These are phyloP conservation scores for Harmothoe impar DNA, from an alignment of 2,888 invertebrate genomes.

Conservation along the genomic window DNA sequence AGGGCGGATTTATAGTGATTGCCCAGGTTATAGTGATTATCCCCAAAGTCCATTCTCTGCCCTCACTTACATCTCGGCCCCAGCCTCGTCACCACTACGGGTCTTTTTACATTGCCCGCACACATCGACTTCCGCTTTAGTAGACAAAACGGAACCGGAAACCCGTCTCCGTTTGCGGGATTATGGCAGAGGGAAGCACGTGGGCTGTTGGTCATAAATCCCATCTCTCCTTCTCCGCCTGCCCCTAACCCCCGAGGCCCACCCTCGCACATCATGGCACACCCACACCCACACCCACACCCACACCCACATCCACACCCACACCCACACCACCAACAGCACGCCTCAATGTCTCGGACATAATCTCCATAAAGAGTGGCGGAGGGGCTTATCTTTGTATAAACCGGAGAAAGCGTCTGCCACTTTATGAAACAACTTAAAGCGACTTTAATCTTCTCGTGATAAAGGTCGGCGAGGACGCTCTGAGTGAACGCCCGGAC, in stretches of 20 bases:
- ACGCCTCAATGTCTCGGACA: too few species aligned
- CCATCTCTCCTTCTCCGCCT: too few species aligned
- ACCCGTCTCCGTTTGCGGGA: not conserved
- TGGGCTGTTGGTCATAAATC: too few species aligned
- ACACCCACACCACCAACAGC: too few species aligned
- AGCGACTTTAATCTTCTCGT: not conserved
- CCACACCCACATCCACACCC: too few species aligned
- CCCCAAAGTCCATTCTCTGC: not conserved
- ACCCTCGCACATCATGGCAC: too few species aligned
- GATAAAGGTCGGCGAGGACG: not conserved
- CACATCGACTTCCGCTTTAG: not conserved
- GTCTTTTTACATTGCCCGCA: not conserved
- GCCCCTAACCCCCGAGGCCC: too few species aligned
- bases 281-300: too few species aligned
- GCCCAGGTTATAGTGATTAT: constrained; percentile 15
- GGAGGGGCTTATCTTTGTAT: too few species aligned
- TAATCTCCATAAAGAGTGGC: too few species aligned
- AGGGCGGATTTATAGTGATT: constrained; percentile 45
- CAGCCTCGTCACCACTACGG: not conserved
- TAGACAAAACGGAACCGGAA: constrained; percentile 8
- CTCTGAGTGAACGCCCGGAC: not conserved
- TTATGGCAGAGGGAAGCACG: too few species aligned
- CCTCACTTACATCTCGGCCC: not conserved
- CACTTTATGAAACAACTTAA: not conserved
- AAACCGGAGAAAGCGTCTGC: not conserved